Conservation (phyloP, 2,113 vertebrate genomes). For the Chaetodon auriga region DNA sequence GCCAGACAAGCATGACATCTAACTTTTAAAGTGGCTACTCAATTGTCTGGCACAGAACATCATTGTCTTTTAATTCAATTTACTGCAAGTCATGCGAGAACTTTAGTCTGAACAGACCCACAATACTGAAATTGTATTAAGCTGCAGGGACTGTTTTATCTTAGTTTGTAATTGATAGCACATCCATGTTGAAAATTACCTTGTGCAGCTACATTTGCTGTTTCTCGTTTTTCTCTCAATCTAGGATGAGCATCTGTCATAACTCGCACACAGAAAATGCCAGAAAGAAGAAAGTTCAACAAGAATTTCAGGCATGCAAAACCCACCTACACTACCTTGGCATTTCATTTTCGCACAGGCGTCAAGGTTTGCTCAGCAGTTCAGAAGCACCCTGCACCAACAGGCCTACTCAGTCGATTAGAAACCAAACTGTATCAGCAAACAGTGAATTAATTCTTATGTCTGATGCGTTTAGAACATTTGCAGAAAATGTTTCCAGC, state of each 20-base stretch:
- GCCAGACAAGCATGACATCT: conserved; percentile 39
- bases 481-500: not conserved
- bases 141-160: not conserved
- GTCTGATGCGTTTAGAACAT: not conserved
- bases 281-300: not conserved
- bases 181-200: conserved; percentile 18
- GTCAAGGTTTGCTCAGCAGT: not conserved
- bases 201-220: not conserved
- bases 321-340: not conserved
- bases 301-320: not conserved
- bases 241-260: not conserved
- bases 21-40: conserved; percentile 50
- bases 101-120: conserved; percentile 11
- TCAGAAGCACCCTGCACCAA: not conserved
- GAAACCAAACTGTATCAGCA: not conserved
- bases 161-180: conserved; percentile 5
- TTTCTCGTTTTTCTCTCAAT: not conserved
- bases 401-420: not conserved
- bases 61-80: conserved; percentile 51
- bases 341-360: not conserved
- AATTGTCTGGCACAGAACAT: conserved; percentile 35
- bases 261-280: not conserved
- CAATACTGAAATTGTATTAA: not conserved
- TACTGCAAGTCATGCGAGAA: conserved; percentile 16
- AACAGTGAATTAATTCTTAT: not conserved